A percentile compares a stretch with the other conserved stretches of the same genome.
Conservation (phyloP, 1,140 invertebrate genomes). For the Drosophila tristis region DNA sequence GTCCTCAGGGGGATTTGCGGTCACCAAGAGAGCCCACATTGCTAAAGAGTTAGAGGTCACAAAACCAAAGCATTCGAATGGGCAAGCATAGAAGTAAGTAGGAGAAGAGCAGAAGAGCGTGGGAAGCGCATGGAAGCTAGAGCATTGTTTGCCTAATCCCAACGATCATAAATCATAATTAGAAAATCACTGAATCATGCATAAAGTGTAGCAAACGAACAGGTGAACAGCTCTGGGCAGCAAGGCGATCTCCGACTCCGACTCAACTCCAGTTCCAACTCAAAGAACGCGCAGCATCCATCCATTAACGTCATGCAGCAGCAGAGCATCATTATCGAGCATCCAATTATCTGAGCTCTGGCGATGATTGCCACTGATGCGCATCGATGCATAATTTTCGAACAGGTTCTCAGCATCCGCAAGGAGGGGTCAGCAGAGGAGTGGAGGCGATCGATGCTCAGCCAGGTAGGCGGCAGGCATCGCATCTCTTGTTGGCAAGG, state of each 20-base stretch:
- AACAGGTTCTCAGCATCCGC: slow-evolving; percentile 53
- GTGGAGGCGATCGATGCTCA: background rate
- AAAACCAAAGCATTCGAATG: slow-evolving; percentile 24
- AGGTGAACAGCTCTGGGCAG: slow-evolving; percentile 35
- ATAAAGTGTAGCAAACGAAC: slow-evolving; percentile 53
- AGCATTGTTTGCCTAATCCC: slow-evolving; percentile 32
- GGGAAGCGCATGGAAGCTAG: background rate
- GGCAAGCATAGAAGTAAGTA: slow-evolving; percentile 4
- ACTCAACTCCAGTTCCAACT: background rate
- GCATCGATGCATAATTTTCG: slow-evolving; percentile 62
- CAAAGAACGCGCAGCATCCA: slow-evolving; percentile 1
- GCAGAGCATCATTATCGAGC: slow-evolving; percentile 14
- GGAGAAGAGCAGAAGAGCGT: background rate
- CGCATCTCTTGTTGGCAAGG: slow-evolving; percentile 28
- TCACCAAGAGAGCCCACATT: slow-evolving; percentile 8
- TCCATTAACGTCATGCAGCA: too few species aligned
- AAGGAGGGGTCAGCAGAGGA: slow-evolving; percentile 3
- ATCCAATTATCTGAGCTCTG: slow-evolving; percentile 24
- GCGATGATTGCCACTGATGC: slow-evolving; percentile 47
- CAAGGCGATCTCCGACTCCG: background rate
- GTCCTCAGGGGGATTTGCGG: slow-evolving; percentile 32
- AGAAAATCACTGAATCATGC: slow-evolving; percentile 45
- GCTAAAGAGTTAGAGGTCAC: slow-evolving; percentile 27
- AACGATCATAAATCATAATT: slow-evolving; percentile 46
- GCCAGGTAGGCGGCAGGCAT: slow-evolving; percentile 10